Percentiles rank a stretch among this genome's conserved stretches.
Evolutionary conservation across 2,113 vertebrate genomes (phyloP).

Genomic region (Tursiops truncatus): DNA sequence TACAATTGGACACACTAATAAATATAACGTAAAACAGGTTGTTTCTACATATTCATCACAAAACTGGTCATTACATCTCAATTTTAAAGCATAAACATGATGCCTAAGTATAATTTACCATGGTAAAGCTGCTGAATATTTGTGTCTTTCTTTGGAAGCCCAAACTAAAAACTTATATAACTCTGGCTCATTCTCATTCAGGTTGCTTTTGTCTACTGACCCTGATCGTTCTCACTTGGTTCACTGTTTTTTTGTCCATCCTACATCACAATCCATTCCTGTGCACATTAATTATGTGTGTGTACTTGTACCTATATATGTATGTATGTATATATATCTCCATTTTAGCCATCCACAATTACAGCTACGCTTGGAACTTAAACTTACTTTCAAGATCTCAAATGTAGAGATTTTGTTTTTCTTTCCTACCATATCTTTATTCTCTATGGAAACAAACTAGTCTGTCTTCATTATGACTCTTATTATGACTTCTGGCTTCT

Average conservation of each 20-base stretch:
- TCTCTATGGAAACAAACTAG: not conserved
- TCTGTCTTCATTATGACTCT: not conserved
- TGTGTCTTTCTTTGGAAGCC: not conserved
- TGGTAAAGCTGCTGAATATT: not conserved
- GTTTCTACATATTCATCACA: slow-evolving; percentile 18
- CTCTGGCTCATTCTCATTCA: not conserved
- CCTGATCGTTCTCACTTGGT: not conserved
- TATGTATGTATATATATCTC: not conserved
- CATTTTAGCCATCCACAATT: not conserved
- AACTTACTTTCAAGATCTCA: slow-evolving; percentile 27
- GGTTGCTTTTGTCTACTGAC: not conserved
- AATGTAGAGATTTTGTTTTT: not conserved
- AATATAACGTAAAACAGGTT: slow-evolving; percentile 3
- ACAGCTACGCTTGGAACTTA: not conserved
- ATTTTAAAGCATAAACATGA: not conserved
- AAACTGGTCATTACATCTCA: not conserved
- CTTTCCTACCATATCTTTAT: not conserved
- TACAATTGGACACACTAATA: slow-evolving; percentile 32
- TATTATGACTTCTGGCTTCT: not conserved
- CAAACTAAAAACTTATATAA: not conserved
- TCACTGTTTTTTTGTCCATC: not conserved
- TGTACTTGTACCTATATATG: not conserved
- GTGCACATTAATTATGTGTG: not conserved
- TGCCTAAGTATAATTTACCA: not conserved
- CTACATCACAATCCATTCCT: not conserved